Evolutionary conservation across 1,140 invertebrate genomes (phyloP).

Genomic region (Brachionus koreanus): DNA sequence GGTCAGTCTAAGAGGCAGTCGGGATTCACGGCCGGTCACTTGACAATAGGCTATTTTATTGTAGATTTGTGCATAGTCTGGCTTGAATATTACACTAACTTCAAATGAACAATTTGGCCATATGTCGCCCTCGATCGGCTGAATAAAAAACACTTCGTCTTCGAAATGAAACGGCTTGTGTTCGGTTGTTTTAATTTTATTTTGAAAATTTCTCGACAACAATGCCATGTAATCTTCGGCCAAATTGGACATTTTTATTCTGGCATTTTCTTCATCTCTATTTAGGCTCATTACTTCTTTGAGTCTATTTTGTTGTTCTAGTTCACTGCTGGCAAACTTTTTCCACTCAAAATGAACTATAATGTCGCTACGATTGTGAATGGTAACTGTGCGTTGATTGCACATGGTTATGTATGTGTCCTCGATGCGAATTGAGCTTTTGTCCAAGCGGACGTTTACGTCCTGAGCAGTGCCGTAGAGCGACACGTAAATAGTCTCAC

Average conservation of each 20-base stretch:
- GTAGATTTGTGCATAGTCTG: constrained; percentile 55
- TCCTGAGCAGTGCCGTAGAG: constrained; percentile 57
- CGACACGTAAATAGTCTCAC: constrained; percentile 53
- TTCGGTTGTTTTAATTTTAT: constrained; percentile 52
- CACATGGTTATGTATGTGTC: constrained; percentile 59
- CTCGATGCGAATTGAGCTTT: constrained; percentile 57
- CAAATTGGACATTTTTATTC: constrained; percentile 2
- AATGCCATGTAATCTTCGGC: constrained; percentile 37
- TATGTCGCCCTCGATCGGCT: constrained; percentile 58
- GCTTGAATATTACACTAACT: constrained; percentile 56
- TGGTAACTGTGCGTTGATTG: constrained; percentile 55
- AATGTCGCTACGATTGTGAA: constrained; percentile 55
- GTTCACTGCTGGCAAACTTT: constrained; percentile 55
- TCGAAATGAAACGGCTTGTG: constrained; percentile 50
- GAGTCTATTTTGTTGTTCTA: constrained; percentile 50
- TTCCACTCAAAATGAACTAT: constrained; percentile 58
- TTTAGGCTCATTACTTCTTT: background rate
- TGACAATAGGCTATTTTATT: constrained; percentile 56
- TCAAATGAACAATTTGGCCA: constrained; percentile 57
- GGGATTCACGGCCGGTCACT: constrained; percentile 55
- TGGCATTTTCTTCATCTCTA: constrained; percentile 37
- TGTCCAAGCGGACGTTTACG: constrained; percentile 56
- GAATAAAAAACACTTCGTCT: constrained; percentile 57
- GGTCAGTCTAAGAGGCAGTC: constrained; percentile 54
- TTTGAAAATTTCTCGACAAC: constrained; percentile 47